Evolutionary conservation across 1,140 invertebrate genomes (phyloP).

Genomic region (Lepidurus packardi): DNA sequence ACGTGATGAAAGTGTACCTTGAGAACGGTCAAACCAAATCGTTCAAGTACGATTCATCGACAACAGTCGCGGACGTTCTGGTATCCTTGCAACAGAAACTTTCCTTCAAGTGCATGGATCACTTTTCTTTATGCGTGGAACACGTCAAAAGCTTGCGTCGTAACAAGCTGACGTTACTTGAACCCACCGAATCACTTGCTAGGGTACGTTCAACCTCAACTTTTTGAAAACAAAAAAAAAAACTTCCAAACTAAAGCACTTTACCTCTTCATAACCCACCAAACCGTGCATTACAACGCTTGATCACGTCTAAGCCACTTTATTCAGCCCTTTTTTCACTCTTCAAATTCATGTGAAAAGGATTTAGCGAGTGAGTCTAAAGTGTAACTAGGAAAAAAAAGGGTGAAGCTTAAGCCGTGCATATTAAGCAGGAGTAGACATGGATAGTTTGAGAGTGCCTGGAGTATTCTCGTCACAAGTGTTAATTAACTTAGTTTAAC

Average conservation of each 20-base stretch:
- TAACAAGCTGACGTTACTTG: conserved; percentile 74
- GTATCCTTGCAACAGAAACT: conserved; percentile 78
- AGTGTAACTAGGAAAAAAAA: background rate
- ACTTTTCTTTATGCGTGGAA: conserved; percentile 83
- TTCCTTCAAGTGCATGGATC: conserved; percentile 67
- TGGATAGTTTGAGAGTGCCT: background rate
- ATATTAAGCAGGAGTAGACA: conserved; percentile 23
- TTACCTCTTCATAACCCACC: too few relatives aligned
- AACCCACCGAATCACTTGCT: conserved; percentile 73
- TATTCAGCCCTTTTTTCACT: too few relatives aligned
- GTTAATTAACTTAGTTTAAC: too few relatives aligned
- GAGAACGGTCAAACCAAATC: conserved; percentile 94
- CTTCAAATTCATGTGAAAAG: background rate
- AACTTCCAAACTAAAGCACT: too few relatives aligned
- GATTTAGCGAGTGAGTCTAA: background rate
- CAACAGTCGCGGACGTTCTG: conserved; percentile 81
- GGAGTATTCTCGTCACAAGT: too few relatives aligned
- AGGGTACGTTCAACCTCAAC: conserved; percentile 54
- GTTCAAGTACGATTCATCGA: conserved; percentile 89
- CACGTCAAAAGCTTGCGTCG: conserved; percentile 78
- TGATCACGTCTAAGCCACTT: too few relatives aligned
- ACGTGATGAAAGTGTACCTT: conserved; percentile 81
- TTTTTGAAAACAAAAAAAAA: too few relatives aligned
- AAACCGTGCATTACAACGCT: too few relatives aligned
- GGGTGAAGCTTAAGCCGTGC: background rate